Evolutionary conservation across 92 coral and sea anemone species (phyloP).

Genomic region (Porites evermanni): DNA sequence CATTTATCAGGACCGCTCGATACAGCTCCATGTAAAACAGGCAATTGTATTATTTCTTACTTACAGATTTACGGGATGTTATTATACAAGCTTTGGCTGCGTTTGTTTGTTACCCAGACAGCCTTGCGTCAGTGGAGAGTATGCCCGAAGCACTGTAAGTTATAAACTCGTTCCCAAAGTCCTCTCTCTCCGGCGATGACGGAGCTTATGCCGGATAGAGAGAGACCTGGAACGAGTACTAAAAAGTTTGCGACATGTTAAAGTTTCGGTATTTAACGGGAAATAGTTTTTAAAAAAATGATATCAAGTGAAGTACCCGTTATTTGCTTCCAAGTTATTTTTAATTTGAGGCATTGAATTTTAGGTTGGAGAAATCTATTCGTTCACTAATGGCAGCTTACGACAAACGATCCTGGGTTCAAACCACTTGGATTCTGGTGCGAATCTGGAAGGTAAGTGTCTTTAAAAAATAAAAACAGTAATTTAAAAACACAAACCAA

Average conservation of each 20-base stretch:
- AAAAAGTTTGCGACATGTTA: no score
- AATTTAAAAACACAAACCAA: no score
- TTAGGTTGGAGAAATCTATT: constrained; percentile 82
- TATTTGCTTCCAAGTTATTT: background rate
- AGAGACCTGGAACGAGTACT: no score
- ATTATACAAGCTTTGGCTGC: constrained; percentile 96
- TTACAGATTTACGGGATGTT: constrained; percentile 89
- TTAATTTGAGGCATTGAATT: background rate
- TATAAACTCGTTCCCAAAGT: no score
- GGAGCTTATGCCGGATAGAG: no score
- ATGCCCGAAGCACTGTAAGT: constrained; percentile 77
- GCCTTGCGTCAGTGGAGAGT: constrained; percentile 84
- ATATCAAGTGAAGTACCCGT: no score
- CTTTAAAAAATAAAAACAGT: no score
- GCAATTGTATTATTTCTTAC: background rate
- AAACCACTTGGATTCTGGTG: constrained; percentile 97
- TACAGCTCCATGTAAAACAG: background rate
- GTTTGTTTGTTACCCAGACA: constrained; percentile 96
- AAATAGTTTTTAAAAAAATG: no score
- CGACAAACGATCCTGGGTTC: constrained; percentile 98
- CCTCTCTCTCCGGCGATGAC: no score
- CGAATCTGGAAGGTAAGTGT: constrained; percentile 92
- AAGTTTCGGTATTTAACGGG: no score
- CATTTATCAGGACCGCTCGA: background rate
- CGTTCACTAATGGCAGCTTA: constrained; percentile 92